Evolutionary conservation across 2,888 invertebrate genomes (phyloP), one percentile per base, ranked within the genome.

Genomic region (Bugula neritina): DNA sequence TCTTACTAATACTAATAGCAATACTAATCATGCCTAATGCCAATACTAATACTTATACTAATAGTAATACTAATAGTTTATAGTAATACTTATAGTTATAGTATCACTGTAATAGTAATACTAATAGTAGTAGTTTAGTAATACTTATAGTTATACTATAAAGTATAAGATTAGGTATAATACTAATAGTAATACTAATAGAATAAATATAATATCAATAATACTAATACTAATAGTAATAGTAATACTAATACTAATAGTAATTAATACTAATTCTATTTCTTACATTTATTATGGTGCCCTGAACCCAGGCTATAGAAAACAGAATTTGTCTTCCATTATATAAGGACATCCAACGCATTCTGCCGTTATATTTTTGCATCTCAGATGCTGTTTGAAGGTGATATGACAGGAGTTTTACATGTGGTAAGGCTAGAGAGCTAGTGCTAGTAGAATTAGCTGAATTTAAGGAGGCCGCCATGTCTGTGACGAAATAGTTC

Each of bases 241-340:
- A 52, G 52, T 52, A 52, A 21, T 52, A 52, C 10, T 52, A 52
- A 21, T 52, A 52, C 10, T 52, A 52, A 21, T 52, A 52, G 52
- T 52, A 52, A 21, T 21, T 52, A 52, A 21, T 21, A 13, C 10
- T 21, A 13, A 21, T 17, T 23, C 23, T 17, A 13, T 55, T 5
- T 31, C 63, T 2, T 31, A 63, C 63, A 63, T 63, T 63, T 63
- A 63, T 27, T 31, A 63, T n/a, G 10, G 34, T 34, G 2, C 63
- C 63, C 31, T 63, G 63, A 63, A 63, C 63, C 63, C 63, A 63
- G 13, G 31, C 63, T 34, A 63, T 25, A 29, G 31, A 63, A 27
- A 63, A 63, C 10, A 25, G 5, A 2, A 31, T 63, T 2, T 27
- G 5, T 1, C 27, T 25, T 63, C 34, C 34, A 34, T 63, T 63